These are phyloP conservation scores for Nomada ruficornis DNA, from an alignment of 2,888 invertebrate genomes.

Conservation along the genomic window DNA sequence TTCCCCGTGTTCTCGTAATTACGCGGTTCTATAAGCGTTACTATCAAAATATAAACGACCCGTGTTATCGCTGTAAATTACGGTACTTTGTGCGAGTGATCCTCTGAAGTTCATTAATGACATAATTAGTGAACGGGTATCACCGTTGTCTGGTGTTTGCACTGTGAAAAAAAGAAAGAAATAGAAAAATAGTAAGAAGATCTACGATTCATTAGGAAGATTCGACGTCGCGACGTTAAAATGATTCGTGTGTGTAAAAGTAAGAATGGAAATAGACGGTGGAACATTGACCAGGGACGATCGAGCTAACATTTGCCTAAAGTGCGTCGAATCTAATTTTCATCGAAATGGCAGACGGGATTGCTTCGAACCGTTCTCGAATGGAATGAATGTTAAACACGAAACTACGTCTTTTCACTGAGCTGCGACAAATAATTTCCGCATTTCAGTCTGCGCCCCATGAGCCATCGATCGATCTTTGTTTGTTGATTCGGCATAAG, in stretches of 20 bases:
- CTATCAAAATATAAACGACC: conserved; percentile 8
- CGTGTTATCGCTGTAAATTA: conserved; percentile 8
- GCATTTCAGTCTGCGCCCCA: not conserved
- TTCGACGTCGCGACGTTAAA: conserved; percentile 14
- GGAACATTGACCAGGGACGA: not conserved
- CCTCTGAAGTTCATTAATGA: not conserved
- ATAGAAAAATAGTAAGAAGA: too few relatives aligned
- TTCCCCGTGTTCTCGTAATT: too few relatives aligned
- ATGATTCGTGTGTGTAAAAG: not conserved
- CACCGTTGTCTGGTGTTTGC: not conserved
- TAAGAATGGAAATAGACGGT: conserved; percentile 2
- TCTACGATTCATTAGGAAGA: not conserved
- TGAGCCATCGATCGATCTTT: conserved; percentile 28
- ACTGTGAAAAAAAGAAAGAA: not conserved
- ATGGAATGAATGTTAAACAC: not conserved
- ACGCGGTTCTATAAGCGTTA: conserved; percentile 1
- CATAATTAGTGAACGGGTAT: conserved; percentile 1
- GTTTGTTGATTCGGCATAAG: conserved; percentile 37
- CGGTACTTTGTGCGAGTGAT: conserved; percentile 19
- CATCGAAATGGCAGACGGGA: conserved; percentile 9
- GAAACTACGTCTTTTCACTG: not conserved
- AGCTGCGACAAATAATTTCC: not conserved
- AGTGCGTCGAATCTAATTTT: not conserved
- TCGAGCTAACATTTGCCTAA: not conserved
- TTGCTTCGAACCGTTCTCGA: not conserved